phyloP scores from a whole-genome alignment of 2,888 invertebrate species.

The Acrobasis repandana region DNA sequence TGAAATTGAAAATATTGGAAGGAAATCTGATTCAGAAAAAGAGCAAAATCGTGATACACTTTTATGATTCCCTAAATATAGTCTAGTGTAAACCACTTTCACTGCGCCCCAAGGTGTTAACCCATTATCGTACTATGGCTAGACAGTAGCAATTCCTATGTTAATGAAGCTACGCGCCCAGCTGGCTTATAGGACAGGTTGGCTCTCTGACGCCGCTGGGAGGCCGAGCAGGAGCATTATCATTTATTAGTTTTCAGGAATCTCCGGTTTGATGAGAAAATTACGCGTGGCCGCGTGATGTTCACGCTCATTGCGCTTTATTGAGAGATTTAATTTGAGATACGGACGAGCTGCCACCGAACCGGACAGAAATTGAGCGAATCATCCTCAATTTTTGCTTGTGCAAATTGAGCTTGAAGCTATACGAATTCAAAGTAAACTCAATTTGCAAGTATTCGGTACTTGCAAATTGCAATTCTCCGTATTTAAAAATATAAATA shows the following conservation, averaged over 20 bases:
- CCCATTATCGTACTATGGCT: conserved; percentile 60
- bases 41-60: not conserved
- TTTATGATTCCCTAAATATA: conserved; percentile 18
- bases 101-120: conserved; percentile 59
- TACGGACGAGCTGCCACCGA: conserved; percentile 25
- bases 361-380: conserved; percentile 22
- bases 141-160: conserved; percentile 71
- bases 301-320: conserved; percentile 28
- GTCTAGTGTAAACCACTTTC: conserved; percentile 53
- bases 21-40: not conserved
- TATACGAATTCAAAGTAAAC: conserved; percentile 18
- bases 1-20: not conserved
- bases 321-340: conserved; percentile 35
- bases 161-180: conserved; percentile 55
- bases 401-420: conserved; percentile 18
- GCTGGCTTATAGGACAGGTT: conserved; percentile 46
- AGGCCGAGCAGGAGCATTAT: conserved; percentile 55
- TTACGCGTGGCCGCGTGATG: conserved; percentile 32
- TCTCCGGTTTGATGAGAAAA: conserved; percentile 45
- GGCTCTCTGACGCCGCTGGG: conserved; percentile 44
- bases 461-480: no score
- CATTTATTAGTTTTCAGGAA: conserved; percentile 62
- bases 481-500: conserved; percentile 16
- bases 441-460: conserved; percentile 12
- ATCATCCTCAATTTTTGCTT: conserved; percentile 13